phyloP scores from a whole-genome alignment of 2,113 vertebrate species.

The Tupaia tana region DNA sequence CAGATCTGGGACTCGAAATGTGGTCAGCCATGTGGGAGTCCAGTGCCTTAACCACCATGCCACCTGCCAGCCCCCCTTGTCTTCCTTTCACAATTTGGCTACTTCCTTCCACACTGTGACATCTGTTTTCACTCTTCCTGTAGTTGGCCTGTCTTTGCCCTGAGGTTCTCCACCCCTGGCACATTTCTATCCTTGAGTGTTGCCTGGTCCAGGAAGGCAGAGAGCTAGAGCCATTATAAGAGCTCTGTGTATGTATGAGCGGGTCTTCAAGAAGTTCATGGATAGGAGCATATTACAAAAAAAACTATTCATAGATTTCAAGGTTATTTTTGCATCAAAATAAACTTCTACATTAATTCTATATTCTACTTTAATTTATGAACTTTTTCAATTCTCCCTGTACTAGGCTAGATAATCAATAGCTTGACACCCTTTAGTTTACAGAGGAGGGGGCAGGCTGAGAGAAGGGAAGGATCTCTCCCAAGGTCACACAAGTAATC shows the following conservation, averaged over 20 bases:
- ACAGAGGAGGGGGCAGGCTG: background rate
- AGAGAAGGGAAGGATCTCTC: constrained; percentile 41
- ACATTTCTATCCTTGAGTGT: constrained; percentile 48
- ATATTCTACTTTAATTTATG: no score
- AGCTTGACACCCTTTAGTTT: constrained; percentile 27
- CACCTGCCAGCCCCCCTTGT: background rate
- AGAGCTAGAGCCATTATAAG: constrained; percentile 35
- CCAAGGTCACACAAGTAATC: background rate
- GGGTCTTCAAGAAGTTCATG: no score
- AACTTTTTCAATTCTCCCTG: no score
- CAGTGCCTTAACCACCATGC: no score
- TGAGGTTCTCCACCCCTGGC: background rate
- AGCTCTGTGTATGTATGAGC: background rate
- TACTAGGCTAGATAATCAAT: constrained; percentile 13
- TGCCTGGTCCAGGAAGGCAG: constrained; percentile 22
- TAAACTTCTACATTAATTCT: no score
- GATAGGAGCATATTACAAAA: no score
- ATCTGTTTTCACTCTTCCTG: constrained; percentile 38
- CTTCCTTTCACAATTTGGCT: constrained; percentile 19
- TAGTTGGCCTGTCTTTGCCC: constrained; percentile 37
- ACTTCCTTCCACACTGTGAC: constrained; percentile 38
- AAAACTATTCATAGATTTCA: no score
- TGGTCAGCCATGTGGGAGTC: no score
- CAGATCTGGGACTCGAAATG: no score
- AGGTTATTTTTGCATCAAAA: no score